A percentile compares a stretch with the other conserved stretches of the same genome.
Evolutionary conservation across 2,888 invertebrate genomes (phyloP).

Genomic region (Thereva nobilitata): DNA sequence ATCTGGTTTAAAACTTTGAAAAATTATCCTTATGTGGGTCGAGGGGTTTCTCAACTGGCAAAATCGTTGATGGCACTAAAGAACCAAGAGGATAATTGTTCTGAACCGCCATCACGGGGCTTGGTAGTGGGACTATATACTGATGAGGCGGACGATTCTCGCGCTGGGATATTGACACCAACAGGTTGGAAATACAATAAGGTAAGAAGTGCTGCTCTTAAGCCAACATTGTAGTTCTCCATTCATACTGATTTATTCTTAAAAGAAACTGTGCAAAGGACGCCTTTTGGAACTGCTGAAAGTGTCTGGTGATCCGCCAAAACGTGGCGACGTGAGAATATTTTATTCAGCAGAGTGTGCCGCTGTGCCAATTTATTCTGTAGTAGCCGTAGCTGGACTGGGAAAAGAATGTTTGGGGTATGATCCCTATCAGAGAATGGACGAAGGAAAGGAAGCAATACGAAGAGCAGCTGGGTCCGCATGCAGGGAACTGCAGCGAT

Average conservation of each 20-base stretch:
- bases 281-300: constrained; percentile 63
- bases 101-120: constrained; percentile 57
- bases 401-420: constrained; percentile 71
- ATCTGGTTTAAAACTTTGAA: too few species aligned
- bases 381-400: constrained; percentile 73
- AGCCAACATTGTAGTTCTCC: background rate
- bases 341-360: constrained; percentile 67
- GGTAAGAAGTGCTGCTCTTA: background rate
- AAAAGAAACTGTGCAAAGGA: constrained; percentile 55
- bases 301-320: constrained; percentile 60
- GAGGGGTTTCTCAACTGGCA: constrained; percentile 1
- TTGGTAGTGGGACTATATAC: constrained; percentile 69
- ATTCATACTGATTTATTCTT: background rate
- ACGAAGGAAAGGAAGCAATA: constrained; percentile 76
- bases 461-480: constrained; percentile 70
- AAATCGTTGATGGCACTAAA: constrained; percentile 8
- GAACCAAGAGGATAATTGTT: constrained; percentile 51
- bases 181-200: constrained; percentile 59
- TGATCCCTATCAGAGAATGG: constrained; percentile 70
- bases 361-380: constrained; percentile 60
- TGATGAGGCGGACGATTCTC: constrained; percentile 61
- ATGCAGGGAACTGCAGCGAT: constrained; percentile 61
- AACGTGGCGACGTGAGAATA: constrained; percentile 63
- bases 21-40: too few species aligned
- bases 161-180: constrained; percentile 65